Evolutionary conservation across 2,888 invertebrate species (phyloP).

Genomic region (Sarcophaga caerulescens): DNA sequence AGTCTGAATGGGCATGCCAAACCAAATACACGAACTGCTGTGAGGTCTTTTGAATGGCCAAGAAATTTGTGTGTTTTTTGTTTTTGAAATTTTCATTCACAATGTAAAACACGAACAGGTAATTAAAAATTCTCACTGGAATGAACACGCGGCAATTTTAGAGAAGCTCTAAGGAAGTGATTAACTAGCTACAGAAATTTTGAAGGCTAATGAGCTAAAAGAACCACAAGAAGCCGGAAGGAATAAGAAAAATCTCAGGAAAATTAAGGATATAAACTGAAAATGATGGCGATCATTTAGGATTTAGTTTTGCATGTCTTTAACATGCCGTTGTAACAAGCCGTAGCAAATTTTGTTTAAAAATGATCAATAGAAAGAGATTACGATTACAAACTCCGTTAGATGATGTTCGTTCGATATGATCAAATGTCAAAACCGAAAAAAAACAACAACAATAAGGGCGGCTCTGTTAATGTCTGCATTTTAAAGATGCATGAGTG

Average conservation of each 20-base stretch:
- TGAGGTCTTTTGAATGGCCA: constrained; percentile 47
- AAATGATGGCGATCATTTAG: constrained; percentile 36
- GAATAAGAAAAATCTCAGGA: constrained; percentile 11
- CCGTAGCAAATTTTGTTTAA: constrained; percentile 34
- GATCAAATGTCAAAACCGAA: neutral
- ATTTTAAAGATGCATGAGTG: constrained; percentile 61
- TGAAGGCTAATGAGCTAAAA: constrained; percentile 32
- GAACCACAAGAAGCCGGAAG: constrained; percentile 58
- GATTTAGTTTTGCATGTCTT: constrained; percentile 44
- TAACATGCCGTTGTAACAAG: constrained; percentile 5
- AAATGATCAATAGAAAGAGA: neutral
- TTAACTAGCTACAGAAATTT: neutral
- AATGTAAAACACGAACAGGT: constrained; percentile 33
- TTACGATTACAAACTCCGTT: constrained; percentile 15
- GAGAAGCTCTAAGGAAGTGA: constrained; percentile 63
- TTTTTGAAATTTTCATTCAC: neutral
- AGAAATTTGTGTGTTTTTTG: neutral
- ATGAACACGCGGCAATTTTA: constrained; percentile 25
- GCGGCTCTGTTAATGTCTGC: constrained; percentile 33
- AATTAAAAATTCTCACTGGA: neutral
- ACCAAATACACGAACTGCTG: constrained; percentile 36
- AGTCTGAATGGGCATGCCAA: neutral
- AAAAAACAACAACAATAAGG: neutral
- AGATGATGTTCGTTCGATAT: constrained; percentile 8
- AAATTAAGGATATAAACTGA: neutral